phyloP scores from a whole-genome alignment of 2,888 invertebrate species.

The Eremobia ochroleuca region DNA sequence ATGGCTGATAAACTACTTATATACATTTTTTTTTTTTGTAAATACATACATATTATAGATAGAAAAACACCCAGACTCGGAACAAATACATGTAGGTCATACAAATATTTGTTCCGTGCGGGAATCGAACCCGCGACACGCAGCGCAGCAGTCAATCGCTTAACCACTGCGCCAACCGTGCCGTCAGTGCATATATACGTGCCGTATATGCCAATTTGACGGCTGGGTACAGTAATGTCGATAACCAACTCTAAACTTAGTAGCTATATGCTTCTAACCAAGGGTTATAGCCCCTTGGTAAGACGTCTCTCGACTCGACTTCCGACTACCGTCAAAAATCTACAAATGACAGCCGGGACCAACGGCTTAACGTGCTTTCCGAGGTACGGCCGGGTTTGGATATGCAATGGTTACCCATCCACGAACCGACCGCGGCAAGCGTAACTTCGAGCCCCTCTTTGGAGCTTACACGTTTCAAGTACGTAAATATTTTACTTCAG shows the following conservation, averaged over 20 bases:
- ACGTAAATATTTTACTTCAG: neutral
- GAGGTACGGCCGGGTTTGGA: neutral
- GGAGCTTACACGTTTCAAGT: neutral
- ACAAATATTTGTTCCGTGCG: too few species aligned
- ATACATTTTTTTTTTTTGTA: too few species aligned
- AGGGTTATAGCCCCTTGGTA: too few species aligned
- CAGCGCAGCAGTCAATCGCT: too few species aligned
- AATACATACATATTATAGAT: too few species aligned
- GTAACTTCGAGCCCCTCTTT: neutral
- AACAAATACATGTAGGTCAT: too few species aligned
- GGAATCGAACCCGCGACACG: too few species aligned
- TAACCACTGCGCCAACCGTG: too few species aligned
- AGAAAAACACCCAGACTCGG: too few species aligned
- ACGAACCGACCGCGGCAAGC: neutral
- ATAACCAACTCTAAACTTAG: neutral
- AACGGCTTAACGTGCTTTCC: neutral
- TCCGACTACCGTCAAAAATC: neutral
- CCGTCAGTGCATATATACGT: too few species aligned
- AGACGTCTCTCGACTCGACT: neutral
- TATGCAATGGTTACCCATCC: neutral
- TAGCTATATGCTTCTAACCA: neutral
- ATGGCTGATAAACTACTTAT: too few species aligned
- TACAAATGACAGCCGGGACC: neutral
- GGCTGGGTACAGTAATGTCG: neutral
- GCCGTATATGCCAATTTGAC: neutral